Evolutionary conservation across 2,113 vertebrate genomes (phyloP), one percentile per base, ranked within the genome.

Genomic region (Pitta sordida): DNA sequence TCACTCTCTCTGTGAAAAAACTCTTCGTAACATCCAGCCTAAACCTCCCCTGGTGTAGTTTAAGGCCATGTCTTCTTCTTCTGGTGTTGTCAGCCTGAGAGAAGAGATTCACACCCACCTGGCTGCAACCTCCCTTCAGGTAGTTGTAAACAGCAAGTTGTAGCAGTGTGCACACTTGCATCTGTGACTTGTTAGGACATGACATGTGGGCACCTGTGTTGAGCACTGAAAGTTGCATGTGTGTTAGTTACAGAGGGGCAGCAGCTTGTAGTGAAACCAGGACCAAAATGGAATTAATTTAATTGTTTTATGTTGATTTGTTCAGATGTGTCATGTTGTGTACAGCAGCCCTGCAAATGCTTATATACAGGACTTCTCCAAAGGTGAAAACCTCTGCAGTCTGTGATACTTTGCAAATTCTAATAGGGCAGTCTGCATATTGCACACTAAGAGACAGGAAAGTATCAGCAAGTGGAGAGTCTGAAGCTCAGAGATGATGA

Each of bases 141-240:
- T n/a, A n/a, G n/a, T n/a, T n/a, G n/a, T n/a, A n/a, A n/a, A n/a
- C n/a, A n/a, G n/a, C n/a, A n/a, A n/a, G 27, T 0, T 43, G 55
- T 23, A 51, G 46, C 41, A 51, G 32, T 8, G 3, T 44, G 43
- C 32, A 3, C 17, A 4, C 29, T 10, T 48, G 56, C 22, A 65
- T 75, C 56, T 91, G 3, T 67, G 70, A 10, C n/a, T 16, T n/a
- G 13, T 15, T 32, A 29, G 46, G 14, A 13, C 4, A 0, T 18
- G 53, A 4, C 17, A 4, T 3, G 5, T 0, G 15, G 58, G 39
- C 11, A 10, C 17, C 11, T 27, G 15, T 10, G 9, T 9, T 22
- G 29, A 18, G 44, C 46, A 10, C 36, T 41, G n/a, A 3, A 17
- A 24, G 49, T 3, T 62, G 43, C 6, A 1, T 0, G 7, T 41